Conservation (phyloP, 2,888 invertebrate species). For the Troilus luridus region DNA sequence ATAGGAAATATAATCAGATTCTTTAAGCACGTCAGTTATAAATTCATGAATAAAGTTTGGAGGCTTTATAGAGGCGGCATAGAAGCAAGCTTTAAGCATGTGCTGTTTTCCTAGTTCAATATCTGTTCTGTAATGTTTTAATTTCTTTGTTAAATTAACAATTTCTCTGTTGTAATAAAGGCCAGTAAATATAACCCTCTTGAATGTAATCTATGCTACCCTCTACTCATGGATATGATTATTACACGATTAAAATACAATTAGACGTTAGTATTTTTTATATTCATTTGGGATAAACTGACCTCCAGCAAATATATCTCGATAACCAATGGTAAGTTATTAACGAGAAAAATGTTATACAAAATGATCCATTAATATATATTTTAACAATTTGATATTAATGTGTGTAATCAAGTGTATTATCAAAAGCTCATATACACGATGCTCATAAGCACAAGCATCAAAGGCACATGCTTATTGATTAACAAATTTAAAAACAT, state of each 20-base stretch:
- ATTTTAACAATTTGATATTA: not conserved
- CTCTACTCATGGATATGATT: not conserved
- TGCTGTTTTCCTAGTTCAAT: constrained; percentile 47
- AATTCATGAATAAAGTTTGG: constrained; percentile 3
- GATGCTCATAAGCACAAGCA: not conserved
- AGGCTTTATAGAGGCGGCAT: constrained; percentile 53
- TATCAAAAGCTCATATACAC: not conserved
- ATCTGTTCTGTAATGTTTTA: not conserved
- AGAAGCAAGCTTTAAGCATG: constrained; percentile 54
- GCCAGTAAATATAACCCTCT: not conserved
- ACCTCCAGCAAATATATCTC: not conserved
- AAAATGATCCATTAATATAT: not conserved
- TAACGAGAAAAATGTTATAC: not conserved
- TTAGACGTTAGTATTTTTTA: constrained; percentile 1
- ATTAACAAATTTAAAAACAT: not conserved
- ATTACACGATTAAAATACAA: not conserved
- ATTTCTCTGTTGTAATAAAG: not conserved
- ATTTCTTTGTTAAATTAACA: not conserved
- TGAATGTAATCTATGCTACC: constrained; percentile 7
- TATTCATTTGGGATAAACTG: constrained; percentile 1
- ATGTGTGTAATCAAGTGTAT: not conserved
- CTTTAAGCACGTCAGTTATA: constrained; percentile 43
- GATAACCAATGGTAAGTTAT: not conserved
- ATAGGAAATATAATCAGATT: not conserved
- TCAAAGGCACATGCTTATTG: not conserved